These are phyloP conservation scores for Tragelaphus imberbis DNA, from an alignment of 2,113 vertebrate species.

Conservation along the genomic window DNA sequence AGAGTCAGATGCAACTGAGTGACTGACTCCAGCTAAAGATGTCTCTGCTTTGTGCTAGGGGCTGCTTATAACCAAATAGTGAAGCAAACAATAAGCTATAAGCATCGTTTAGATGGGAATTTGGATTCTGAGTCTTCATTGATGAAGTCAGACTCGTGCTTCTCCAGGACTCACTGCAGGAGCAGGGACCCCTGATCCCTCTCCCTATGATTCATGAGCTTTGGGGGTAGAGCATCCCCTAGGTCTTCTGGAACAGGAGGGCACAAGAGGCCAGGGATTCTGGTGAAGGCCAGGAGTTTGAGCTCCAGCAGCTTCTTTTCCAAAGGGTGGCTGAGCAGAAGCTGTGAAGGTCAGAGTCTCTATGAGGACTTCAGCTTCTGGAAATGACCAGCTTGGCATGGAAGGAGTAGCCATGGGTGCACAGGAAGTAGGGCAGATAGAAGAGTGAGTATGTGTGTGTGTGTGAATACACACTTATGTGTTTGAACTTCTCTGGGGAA, in stretches of 20 bases:
- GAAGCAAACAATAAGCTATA: neutral
- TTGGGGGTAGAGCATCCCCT: neutral
- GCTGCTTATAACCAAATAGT: neutral
- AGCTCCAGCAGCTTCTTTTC: neutral
- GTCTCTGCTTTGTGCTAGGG: neutral
- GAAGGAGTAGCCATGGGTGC: accelerated
- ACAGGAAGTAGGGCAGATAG: neutral
- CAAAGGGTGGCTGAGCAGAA: neutral
- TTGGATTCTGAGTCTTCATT: neutral
- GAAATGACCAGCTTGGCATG: neutral
- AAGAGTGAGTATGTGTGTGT: neutral
- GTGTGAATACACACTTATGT: neutral
- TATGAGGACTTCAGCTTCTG: neutral
- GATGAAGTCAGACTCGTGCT: neutral
- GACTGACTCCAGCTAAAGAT: neutral
- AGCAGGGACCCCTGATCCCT: neutral
- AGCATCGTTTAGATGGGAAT: neutral
- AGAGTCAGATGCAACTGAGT: neutral
- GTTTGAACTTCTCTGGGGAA: neutral
- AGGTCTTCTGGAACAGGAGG: neutral
- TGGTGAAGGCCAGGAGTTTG: neutral
- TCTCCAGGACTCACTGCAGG: neutral
- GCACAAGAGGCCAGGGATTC: neutral
- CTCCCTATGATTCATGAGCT: neutral
- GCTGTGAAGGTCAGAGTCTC: neutral